phyloP scores from a whole-genome alignment of 2,888 invertebrate genomes.

The Dioctria rufipes region DNA sequence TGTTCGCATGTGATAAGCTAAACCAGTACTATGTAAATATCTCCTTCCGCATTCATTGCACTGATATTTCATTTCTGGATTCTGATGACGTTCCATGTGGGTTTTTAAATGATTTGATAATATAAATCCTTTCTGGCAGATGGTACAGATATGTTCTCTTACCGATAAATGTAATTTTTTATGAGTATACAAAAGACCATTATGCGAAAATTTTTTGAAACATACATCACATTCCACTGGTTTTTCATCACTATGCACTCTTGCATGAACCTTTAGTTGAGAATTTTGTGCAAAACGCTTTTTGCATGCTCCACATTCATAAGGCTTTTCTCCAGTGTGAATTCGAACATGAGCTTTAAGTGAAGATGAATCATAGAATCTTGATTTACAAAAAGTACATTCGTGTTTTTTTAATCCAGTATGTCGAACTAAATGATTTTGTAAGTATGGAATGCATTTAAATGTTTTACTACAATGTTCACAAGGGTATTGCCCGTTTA shows the following conservation, averaged over 20 bases:
- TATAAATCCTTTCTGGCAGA: constrained; percentile 51
- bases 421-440: constrained; percentile 52
- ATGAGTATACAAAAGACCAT: constrained; percentile 38
- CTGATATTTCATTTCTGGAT: constrained; percentile 47
- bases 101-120: constrained; percentile 35
- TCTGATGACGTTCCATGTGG: constrained; percentile 44
- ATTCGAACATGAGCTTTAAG: constrained; percentile 22
- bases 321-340: constrained; percentile 22
- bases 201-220: constrained; percentile 45
- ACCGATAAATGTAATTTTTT: constrained; percentile 49
- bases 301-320: constrained; percentile 30
- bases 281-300: constrained; percentile 45
- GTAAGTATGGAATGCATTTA: constrained; percentile 25
- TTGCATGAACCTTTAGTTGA: constrained; percentile 44
- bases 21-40: constrained; percentile 47
- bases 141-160: constrained; percentile 49
- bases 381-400: constrained; percentile 31
- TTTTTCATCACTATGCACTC: constrained; percentile 46
- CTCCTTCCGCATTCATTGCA: constrained; percentile 53
- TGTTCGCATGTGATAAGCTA: constrained; percentile 52
- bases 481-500: constrained; percentile 60
- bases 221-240: constrained; percentile 47
- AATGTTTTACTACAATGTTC: constrained; percentile 49
- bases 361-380: constrained; percentile 22
- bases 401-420: constrained; percentile 7